These are phyloP conservation scores for Lepisosteus osseus DNA, from an alignment of 2,113 vertebrate genomes.

Conservation along the genomic window DNA sequence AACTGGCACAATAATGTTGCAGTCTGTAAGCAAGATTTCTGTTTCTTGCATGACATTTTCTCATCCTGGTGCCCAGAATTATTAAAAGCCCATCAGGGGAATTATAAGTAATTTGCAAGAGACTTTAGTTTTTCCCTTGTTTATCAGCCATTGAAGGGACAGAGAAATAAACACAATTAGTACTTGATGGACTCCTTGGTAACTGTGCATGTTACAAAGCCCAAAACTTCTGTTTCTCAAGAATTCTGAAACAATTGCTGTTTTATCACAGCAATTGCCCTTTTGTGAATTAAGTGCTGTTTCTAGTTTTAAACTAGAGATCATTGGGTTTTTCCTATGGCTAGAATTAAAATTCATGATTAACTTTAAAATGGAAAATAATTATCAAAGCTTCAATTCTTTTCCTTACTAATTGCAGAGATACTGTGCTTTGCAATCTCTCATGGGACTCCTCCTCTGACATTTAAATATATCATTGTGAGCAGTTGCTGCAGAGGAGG, in stretches of 20 bases:
- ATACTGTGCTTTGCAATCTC: background rate
- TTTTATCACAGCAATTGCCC: background rate
- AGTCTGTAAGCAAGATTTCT: background rate
- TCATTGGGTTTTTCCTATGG: background rate
- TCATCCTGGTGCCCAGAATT: background rate
- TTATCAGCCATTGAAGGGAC: background rate
- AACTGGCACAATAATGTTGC: background rate
- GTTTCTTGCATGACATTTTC: background rate
- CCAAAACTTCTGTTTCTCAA: constrained; percentile 4
- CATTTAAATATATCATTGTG: background rate
- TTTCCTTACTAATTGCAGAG: background rate
- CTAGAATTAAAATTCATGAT: constrained; percentile 9
- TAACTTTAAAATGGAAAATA: constrained; percentile 2
- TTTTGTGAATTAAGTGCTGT: constrained; percentile 9
- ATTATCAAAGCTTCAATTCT: constrained; percentile 6
- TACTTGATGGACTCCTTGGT: background rate
- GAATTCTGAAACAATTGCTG: background rate
- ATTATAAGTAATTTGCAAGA: background rate
- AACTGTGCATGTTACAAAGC: no score
- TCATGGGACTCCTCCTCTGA: background rate
- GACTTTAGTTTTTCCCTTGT: background rate
- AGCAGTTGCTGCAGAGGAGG: background rate
- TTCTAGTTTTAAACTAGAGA: background rate
- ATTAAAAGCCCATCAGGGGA: background rate
- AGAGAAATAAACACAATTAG: background rate